A percentile compares a stretch with the other conserved stretches of the same genome.
Conservation (phyloP, 2,888 invertebrate genomes). For the Rapana venosa region DNA sequence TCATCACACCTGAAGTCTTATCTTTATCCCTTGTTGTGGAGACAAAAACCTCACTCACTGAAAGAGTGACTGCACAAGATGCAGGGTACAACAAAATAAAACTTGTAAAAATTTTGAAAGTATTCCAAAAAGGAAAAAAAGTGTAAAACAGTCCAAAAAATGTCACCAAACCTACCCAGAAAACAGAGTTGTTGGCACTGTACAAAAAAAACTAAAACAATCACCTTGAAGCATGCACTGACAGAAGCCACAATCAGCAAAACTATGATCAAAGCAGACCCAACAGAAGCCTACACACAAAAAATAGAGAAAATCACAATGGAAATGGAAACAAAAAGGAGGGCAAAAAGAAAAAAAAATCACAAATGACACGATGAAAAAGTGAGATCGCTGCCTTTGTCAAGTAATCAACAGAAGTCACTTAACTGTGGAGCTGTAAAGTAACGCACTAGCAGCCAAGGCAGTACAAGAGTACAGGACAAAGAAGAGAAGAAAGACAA, state of each 20-base stretch:
- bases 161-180: background rate
- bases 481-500: conserved; percentile 1
- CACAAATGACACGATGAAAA: conserved; percentile 14
- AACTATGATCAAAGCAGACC: background rate
- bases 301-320: background rate
- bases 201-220: background rate
- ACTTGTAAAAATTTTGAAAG: no score
- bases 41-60: no score
- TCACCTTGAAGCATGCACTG: background rate
- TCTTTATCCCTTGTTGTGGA: no score
- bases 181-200: background rate
- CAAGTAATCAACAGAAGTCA: background rate
- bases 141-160: background rate
- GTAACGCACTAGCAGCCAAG: background rate
- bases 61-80: no score
- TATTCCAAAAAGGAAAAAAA: background rate
- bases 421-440: background rate
- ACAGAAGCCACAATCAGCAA: background rate
- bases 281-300: background rate
- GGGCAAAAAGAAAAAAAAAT: background rate
- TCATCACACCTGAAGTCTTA: no score
- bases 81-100: no score
- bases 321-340: background rate
- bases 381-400: conserved; percentile 35
- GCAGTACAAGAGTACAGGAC: background rate